These are phyloP conservation scores for Dynastes hyllus DNA, from an alignment of 2,888 invertebrate genomes.

Conservation along the genomic window DNA sequence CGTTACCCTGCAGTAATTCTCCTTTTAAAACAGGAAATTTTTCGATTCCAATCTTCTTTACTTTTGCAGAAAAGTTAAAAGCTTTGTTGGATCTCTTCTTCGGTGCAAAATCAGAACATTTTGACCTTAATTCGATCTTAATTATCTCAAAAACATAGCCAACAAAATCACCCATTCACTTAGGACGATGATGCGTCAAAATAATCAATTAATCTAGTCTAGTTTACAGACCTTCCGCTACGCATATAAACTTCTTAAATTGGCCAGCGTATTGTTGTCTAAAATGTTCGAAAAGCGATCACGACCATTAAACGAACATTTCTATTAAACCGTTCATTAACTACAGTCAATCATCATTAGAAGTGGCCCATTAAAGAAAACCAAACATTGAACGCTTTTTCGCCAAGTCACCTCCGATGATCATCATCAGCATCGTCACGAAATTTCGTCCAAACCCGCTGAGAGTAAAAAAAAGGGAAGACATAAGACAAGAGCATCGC, in stretches of 20 bases:
- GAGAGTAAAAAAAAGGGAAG: not conserved
- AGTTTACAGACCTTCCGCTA: not conserved
- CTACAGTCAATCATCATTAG: slow-evolving; percentile 40
- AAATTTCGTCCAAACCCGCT: not conserved
- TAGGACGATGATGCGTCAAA: slow-evolving; percentile 1
- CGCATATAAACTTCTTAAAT: not conserved
- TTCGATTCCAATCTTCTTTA: no score
- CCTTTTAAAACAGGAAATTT: no score
- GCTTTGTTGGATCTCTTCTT: no score
- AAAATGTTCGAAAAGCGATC: not conserved
- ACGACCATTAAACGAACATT: slow-evolving; percentile 18
- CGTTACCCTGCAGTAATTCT: no score
- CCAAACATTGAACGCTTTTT: slow-evolving; percentile 32
- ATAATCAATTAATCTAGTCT: slow-evolving; percentile 15
- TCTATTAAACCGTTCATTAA: slow-evolving; percentile 36
- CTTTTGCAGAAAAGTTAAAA: no score
- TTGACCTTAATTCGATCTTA: no score
- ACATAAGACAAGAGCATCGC: not conserved
- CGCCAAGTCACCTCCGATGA: slow-evolving; percentile 23
- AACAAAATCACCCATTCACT: no score
- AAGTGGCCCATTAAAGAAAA: slow-evolving; percentile 35
- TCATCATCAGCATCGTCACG: not conserved
- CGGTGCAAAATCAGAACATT: no score
- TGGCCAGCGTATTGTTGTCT: slow-evolving; percentile 4
- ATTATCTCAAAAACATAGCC: no score